Percentiles rank a stretch among this genome's conserved stretches.
Conservation (phyloP, 2,888 invertebrate genomes). For the Dugesia japonica region DNA sequence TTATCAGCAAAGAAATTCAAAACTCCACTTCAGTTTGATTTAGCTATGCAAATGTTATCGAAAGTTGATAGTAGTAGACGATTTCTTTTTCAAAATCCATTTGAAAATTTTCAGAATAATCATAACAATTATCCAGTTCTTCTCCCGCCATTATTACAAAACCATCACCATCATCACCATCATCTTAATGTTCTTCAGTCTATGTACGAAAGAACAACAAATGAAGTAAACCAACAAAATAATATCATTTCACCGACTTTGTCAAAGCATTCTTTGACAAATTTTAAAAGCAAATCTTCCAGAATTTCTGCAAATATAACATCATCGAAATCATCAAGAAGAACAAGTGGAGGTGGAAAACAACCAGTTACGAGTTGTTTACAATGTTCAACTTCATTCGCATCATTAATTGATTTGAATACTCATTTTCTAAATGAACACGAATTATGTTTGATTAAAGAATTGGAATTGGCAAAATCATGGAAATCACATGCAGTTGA, state of each 20-base stretch:
- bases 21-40: background rate
- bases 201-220: background rate
- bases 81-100: constrained; percentile 8
- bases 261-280: background rate
- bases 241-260: background rate
- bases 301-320: background rate
- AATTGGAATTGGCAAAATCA: constrained; percentile 23
- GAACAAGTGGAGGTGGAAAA: constrained; percentile 26
- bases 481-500: constrained; percentile 32
- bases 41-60: background rate
- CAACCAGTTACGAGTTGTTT: constrained; percentile 30
- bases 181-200: background rate
- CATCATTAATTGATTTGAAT: constrained; percentile 42
- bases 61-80: background rate
- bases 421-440: constrained; percentile 41
- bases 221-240: background rate
- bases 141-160: background rate
- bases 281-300: background rate
- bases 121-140: background rate
- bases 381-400: constrained; percentile 42
- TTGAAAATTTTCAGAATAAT: constrained; percentile 14
- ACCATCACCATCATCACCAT: constrained; percentile 1
- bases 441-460: constrained; percentile 36
- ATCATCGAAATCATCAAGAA: background rate
- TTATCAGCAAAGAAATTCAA: background rate